A percentile compares a stretch with the other conserved stretches of the same genome.
Evolutionary conservation across 2,113 vertebrate species (phyloP).

Genomic region (Chelonoidis abingdonii): DNA sequence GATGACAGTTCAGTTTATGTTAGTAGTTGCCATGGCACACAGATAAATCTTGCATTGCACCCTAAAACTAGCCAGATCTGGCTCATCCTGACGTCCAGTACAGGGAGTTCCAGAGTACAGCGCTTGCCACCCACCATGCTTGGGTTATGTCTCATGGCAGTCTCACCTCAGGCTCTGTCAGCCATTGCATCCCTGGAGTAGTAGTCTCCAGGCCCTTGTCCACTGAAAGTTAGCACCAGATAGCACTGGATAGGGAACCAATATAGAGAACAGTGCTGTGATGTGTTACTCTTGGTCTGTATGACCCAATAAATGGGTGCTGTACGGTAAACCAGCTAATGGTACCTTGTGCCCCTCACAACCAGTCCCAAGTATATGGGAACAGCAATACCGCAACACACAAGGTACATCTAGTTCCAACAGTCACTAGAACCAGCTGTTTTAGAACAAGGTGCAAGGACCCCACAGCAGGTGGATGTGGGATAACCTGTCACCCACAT

Average conservation of each 20-base stretch:
- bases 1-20: background rate
- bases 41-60: background rate
- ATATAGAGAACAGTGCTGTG: background rate
- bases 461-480: background rate
- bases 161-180: background rate
- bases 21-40: background rate
- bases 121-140: background rate
- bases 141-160: background rate
- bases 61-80: background rate
- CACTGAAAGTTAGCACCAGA: background rate
- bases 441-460: background rate
- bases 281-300: background rate
- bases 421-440: background rate
- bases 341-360: background rate
- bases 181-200: background rate
- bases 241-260: background rate
- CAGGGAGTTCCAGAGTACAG: background rate
- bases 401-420: background rate
- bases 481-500: background rate
- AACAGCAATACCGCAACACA: background rate
- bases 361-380: background rate
- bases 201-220: background rate
- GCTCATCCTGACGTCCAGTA: background rate
- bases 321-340: background rate
- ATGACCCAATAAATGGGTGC: background rate